Conservation (phyloP, 2,888 invertebrate species). For the Xylophagus ater region DNA sequence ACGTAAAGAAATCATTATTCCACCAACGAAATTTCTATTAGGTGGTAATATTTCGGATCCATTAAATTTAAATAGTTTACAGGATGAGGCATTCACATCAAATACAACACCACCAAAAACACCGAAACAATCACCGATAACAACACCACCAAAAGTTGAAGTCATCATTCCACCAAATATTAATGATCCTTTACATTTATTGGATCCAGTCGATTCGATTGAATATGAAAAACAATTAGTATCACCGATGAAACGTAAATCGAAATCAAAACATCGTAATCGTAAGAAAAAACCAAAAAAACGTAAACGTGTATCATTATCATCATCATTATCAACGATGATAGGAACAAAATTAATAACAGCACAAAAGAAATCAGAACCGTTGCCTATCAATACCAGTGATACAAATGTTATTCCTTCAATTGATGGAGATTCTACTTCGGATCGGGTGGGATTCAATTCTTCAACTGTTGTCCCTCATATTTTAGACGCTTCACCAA, state of each 20-base stretch:
- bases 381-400: not conserved
- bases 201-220: slow-evolving; percentile 66
- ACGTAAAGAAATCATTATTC: slow-evolving; percentile 64
- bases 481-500: too few relatives aligned
- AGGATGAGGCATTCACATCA: slow-evolving; percentile 68
- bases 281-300: slow-evolving; percentile 51
- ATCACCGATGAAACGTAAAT: slow-evolving; percentile 50
- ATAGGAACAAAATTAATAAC: not conserved
- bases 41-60: slow-evolving; percentile 95
- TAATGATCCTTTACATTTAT: slow-evolving; percentile 79
- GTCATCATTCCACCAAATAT: slow-evolving; percentile 89
- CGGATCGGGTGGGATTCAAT: too few relatives aligned
- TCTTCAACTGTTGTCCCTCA: too few relatives aligned
- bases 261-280: slow-evolving; percentile 47
- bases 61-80: slow-evolving; percentile 82
- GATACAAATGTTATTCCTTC: not conserved
- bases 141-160: slow-evolving; percentile 58
- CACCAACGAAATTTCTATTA: slow-evolving; percentile 85
- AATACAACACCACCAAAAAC: slow-evolving; percentile 91
- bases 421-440: not conserved
- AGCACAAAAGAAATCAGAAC: too few relatives aligned
- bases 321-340: slow-evolving; percentile 6
- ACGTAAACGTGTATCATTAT: slow-evolving; percentile 28
- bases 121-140: slow-evolving; percentile 54
- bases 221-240: slow-evolving; percentile 72